These are phyloP conservation scores for Cyrtorhinus lividipennis DNA, from an alignment of 1,140 invertebrate genomes.

Conservation along the genomic window DNA sequence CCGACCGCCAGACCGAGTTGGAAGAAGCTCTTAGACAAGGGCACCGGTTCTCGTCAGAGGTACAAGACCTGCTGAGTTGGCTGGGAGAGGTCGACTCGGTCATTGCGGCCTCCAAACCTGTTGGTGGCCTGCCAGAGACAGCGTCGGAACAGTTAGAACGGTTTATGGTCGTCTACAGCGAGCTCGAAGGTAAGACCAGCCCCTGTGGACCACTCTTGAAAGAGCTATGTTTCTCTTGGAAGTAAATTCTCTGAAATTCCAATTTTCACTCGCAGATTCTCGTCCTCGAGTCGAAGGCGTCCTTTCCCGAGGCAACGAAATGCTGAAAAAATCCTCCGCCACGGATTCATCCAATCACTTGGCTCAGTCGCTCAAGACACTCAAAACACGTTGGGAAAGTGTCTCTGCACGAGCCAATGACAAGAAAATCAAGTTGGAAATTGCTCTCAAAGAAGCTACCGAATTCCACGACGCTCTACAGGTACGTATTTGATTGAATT, in stretches of 20 bases:
- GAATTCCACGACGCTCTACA: constrained; percentile 89
- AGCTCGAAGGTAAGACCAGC: constrained; percentile 82
- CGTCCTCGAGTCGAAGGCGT: constrained; percentile 79
- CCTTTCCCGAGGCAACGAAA: constrained; percentile 78
- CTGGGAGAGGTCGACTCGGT: constrained; percentile 84
- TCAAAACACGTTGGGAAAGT: constrained; percentile 87
- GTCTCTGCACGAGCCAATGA: constrained; percentile 78
- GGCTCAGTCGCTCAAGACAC: constrained; percentile 67
- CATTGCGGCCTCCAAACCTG: constrained; percentile 85
- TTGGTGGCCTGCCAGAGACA: constrained; percentile 92
- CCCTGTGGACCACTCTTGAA: no score
- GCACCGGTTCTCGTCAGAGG: constrained; percentile 83
- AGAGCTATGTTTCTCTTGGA: no score
- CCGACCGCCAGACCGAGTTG: constrained; percentile 69
- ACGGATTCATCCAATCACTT: constrained; percentile 40
- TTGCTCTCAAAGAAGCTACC: constrained; percentile 88
- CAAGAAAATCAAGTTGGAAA: constrained; percentile 95
- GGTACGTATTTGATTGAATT: constrained; percentile 20
- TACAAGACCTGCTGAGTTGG: constrained; percentile 88
- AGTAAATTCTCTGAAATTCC: no score
- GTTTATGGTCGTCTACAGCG: constrained; percentile 92
- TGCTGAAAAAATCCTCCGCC: constrained; percentile 34
- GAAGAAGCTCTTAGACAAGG: constrained; percentile 87
- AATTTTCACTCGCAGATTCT: no score
- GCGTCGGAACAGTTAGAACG: constrained; percentile 90